Percentiles rank a stretch among this genome's conserved stretches.
phyloP scores from a whole-genome alignment of 1,140 invertebrate species.

The Drosophila ogumai region DNA sequence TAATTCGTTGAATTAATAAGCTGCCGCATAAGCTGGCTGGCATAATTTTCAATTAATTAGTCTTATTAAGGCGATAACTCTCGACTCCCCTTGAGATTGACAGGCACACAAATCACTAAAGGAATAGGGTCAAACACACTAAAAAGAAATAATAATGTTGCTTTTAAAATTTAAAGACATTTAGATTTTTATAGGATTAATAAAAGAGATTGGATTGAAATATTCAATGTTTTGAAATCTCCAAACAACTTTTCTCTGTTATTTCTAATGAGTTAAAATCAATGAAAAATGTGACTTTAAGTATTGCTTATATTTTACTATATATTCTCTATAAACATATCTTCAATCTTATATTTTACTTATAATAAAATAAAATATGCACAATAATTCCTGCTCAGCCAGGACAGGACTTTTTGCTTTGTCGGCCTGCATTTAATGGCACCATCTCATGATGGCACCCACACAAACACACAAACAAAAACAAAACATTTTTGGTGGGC shows the following conservation, averaged over 20 bases:
- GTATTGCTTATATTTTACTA: no score
- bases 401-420: constrained; percentile 5
- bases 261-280: not conserved
- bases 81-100: constrained; percentile 2
- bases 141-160: not conserved
- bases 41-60: constrained; percentile 46
- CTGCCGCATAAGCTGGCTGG: not conserved
- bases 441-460: constrained; percentile 5
- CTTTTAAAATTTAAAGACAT: not conserved
- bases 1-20: constrained; percentile 35
- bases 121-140: not conserved
- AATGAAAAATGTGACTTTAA: no score
- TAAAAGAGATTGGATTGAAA: no score
- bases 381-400: constrained; percentile 2
- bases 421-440: constrained; percentile 31
- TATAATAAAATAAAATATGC: not conserved
- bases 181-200: no score
- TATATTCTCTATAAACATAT: no score
- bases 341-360: not conserved
- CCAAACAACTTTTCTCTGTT: not conserved
- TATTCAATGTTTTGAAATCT: no score
- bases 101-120: constrained; percentile 1
- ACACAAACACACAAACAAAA: constrained; percentile 5
- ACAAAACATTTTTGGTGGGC: constrained; percentile 30
- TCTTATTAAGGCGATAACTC: constrained; percentile 9